Base-by-base conservation (phyloP, 2,888 invertebrate genomes). In the Ormyrus nitidulus region DNA sequence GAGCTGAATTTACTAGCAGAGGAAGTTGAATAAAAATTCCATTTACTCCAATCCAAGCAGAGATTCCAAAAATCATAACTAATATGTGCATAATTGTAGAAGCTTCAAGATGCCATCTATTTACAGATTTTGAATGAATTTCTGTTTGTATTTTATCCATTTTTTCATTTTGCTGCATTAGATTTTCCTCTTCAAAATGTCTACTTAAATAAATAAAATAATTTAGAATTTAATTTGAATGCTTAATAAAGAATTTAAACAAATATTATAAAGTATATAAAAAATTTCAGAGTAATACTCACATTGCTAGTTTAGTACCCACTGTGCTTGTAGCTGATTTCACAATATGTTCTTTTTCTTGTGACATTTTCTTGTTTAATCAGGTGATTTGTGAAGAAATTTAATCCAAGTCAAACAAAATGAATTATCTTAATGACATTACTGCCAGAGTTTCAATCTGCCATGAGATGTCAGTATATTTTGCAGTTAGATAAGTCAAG, bases 21-120 rank as follows among this genome's bases (percentile, higher is more conserved):
- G 98, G 97, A 82, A 97, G 91, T 90, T 98, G 96, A 84, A 97
- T 94, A 92, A 94, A 98, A 77, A 96, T 92, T 10, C 95, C 96
- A 91, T 97, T 98, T 82, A 97, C 94, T 72, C 95, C 95, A 85
- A 97, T 93, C 97, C 97, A 98, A 68, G 97, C 93, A 86, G 94
- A 94, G 77, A 95, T 92, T 71, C 95, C 95, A 91, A 97, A 97
- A 84, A 94, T 91, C 83, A 94, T 93, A 84, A 96, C 93, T 80
- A 96, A 91, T 82, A 94, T 87, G 91, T 96, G 95, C n/a, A 95
- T 93, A 83, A 92, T 79, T 10, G 66, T n/a, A 7, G 77, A 74
- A 46, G 81, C 61, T 62, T 49, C 77, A 11, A 51, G 8, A 10
- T 48, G 11, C 51, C 79, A 58, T 48, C 11, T 77, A 64, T 58